Evolutionary conservation across 2,113 vertebrate genomes (phyloP), one percentile per base, ranked within the genome.

Genomic region (Panurus biarmicus): DNA sequence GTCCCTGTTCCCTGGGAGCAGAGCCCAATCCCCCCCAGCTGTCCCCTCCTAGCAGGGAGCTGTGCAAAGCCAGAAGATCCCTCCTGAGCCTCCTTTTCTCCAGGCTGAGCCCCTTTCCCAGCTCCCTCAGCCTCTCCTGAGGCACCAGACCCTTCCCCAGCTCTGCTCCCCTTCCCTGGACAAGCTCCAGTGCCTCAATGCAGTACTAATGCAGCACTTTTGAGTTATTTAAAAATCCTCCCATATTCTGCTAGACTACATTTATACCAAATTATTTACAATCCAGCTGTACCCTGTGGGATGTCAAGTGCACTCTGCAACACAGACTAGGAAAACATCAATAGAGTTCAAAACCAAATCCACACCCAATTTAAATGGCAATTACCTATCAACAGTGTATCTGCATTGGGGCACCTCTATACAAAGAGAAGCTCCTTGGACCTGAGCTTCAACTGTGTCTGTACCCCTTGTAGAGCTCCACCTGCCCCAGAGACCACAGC

Each of bases 11-110:
- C 44, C n/a, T n/a, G 19, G 11, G 4, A 53, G 61, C 51, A 85
- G 9, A 75, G 19, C 15, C n/a, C 0, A 0, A n/a, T 12, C 22
- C 22, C 36, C 22, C 12, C 5, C 0, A 0, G 33, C 23, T 45
- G 73, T 5, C 10, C 33, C 12, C 47, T 69, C 54, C 28, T n/a
- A 28, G 12, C 54, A 70, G 26, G 62, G 54, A 45, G 17, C 0
- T 67, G 21, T 69, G 22, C 14, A 76, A 53, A 69, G 72, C 45
- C 62, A 76, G 0, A 57, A 18, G 22, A 26, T 1, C 11, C 73
- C 64, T 22, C 47, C 33, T 28, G 64, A 77, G 23, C 47, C 64
- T 45, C 54, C 47, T 61, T 3, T 61, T 1, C 28, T 54, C 47
- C 64, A 61, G 64, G 28, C 28, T 61, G 19, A 69, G 64, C 28